Percentiles rank a stretch among this genome's conserved stretches.
Conservation (phyloP, 2,113 vertebrate species). For the Cyanistes caeruleus region DNA sequence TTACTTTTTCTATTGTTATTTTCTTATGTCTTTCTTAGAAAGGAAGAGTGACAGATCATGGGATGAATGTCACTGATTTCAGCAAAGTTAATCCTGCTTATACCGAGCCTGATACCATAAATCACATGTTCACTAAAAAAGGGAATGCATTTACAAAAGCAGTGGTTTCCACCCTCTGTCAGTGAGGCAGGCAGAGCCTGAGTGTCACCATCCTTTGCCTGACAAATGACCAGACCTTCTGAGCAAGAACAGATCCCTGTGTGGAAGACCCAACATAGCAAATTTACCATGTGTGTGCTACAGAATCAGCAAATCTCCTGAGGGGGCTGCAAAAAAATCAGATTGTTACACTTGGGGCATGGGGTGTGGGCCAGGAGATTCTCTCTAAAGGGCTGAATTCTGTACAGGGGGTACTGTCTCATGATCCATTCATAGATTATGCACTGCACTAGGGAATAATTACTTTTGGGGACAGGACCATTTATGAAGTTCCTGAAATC, state of each 20-base stretch:
- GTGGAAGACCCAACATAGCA: fast-evolving
- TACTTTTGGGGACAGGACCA: background rate
- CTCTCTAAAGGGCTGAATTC: background rate
- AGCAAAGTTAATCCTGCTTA: background rate
- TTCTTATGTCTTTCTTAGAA: background rate
- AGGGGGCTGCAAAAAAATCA: background rate
- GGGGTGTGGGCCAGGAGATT: background rate
- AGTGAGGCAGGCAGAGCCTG: background rate
- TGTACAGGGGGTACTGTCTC: background rate
- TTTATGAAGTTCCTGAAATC: background rate
- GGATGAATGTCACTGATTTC: background rate
- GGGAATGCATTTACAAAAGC: background rate
- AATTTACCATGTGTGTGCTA: fast-evolving
- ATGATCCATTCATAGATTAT: background rate
- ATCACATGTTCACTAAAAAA: background rate
- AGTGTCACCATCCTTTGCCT: background rate
- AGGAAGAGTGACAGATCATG: background rate
- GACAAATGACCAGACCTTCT: background rate
- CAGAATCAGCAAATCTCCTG: background rate
- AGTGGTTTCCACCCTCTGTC: background rate
- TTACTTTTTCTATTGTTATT: background rate
- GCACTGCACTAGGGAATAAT: background rate
- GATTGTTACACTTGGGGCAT: background rate
- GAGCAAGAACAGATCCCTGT: background rate
- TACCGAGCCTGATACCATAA: background rate